phyloP scores from a whole-genome alignment of 2,113 vertebrate species.

The Amphiprion ocellaris region DNA sequence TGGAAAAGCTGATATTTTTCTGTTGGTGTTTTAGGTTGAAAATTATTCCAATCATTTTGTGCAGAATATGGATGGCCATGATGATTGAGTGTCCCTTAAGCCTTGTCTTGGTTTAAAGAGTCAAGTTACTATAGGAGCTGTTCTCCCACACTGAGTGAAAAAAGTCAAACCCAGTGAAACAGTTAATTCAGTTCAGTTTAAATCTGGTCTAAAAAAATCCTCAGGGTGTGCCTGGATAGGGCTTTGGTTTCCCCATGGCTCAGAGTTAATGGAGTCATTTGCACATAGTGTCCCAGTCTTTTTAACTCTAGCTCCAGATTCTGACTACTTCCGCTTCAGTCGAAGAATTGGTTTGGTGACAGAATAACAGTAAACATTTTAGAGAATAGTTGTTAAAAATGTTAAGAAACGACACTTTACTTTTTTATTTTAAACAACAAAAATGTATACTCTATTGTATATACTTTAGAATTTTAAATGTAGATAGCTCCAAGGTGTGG shows the following conservation, averaged over 20 bases:
- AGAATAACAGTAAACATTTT: constrained; percentile 5
- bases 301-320: constrained; percentile 36
- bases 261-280: constrained; percentile 62
- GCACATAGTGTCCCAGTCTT: constrained; percentile 29
- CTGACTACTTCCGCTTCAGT: constrained; percentile 6
- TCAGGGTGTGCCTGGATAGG: neutral
- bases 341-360: constrained; percentile 40
- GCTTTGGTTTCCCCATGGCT: constrained; percentile 45
- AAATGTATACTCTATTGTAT: too few relatives aligned
- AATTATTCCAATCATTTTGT: constrained; percentile 36
- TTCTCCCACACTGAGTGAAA: constrained; percentile 17
- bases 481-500: too few relatives aligned
- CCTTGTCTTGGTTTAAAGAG: constrained; percentile 64
- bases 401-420: too few relatives aligned
- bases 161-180: constrained; percentile 54
- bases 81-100: constrained; percentile 65
- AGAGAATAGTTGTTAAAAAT: neutral
- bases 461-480: too few relatives aligned
- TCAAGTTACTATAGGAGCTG: constrained; percentile 41
- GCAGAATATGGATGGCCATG: constrained; percentile 49
- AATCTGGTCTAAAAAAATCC: constrained; percentile 43
- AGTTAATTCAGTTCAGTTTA: constrained; percentile 59
- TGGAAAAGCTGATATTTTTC: constrained; percentile 33
- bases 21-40: constrained; percentile 44
- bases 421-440: too few relatives aligned